These are phyloP conservation scores for Galeopterus variegatus DNA, from an alignment of 2,113 vertebrate species.

Conservation along the genomic window DNA sequence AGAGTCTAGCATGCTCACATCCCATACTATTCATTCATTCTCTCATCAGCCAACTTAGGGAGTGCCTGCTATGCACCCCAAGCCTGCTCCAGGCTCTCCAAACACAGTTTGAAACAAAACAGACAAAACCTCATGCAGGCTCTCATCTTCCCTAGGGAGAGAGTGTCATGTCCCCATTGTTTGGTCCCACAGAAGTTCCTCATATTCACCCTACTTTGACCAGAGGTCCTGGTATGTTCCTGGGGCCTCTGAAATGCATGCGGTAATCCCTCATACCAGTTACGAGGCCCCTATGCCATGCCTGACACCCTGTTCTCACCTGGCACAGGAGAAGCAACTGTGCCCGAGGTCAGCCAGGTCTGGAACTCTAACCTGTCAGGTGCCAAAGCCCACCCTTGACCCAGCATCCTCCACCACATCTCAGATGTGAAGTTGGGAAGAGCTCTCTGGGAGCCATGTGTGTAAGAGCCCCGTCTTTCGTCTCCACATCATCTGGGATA, in stretches of 20 bases:
- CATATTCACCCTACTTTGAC: neutral
- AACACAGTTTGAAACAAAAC: neutral
- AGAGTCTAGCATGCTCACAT: neutral
- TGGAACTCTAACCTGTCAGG: neutral
- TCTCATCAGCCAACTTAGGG: neutral
- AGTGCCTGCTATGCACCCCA: neutral
- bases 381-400: neutral
- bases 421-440: neutral
- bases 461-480: neutral
- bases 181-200: neutral
- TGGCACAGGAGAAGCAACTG: neutral
- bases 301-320: neutral
- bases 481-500: neutral
- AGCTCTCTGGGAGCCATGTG: neutral
- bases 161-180: neutral
- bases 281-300: accelerated
- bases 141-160: neutral
- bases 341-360: neutral
- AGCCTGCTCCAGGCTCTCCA: neutral
- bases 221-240: neutral
- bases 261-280: neutral
- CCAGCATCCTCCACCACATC: neutral
- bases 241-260: neutral
- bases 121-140: neutral
- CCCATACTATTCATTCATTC: neutral